Evolutionary conservation across 2,888 invertebrate species (phyloP).

Genomic region (Dichetophora obliterata): DNA sequence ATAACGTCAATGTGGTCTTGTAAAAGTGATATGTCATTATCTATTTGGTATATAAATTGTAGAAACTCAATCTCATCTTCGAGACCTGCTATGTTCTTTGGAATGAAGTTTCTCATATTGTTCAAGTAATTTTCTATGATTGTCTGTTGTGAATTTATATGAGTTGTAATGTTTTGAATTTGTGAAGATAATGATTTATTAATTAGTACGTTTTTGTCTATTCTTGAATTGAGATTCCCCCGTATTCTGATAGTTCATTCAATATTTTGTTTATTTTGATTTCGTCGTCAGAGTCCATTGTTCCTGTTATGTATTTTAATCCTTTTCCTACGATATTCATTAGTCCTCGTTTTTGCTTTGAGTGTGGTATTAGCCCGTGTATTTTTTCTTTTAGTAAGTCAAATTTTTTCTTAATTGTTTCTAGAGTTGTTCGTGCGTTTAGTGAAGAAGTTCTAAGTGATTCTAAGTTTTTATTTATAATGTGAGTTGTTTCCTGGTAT

Average conservation of each 20-base stretch:
- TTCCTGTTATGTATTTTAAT: constrained; percentile 43
- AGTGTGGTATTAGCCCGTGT: constrained; percentile 27
- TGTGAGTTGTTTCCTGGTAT: no score
- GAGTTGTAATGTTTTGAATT: constrained; percentile 46
- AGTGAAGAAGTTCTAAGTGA: not conserved
- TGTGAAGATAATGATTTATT: constrained; percentile 38
- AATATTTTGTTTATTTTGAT: constrained; percentile 35
- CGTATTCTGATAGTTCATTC: constrained; percentile 18
- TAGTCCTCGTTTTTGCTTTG: constrained; percentile 39
- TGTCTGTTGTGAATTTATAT: constrained; percentile 46
- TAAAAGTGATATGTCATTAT: constrained; percentile 43
- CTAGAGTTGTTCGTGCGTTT: not conserved
- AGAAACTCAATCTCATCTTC: constrained; percentile 48
- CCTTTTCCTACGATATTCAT: constrained; percentile 42
- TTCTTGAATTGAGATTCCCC: no score
- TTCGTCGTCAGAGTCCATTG: constrained; percentile 46
- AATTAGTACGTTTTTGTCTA: constrained; percentile 30
- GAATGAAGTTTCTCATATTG: constrained; percentile 35
- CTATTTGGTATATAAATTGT: constrained; percentile 45
- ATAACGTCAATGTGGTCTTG: constrained; percentile 42
- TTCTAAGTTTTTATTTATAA: constrained; percentile 15
- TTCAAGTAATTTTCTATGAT: constrained; percentile 46
- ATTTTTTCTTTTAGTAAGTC: no score
- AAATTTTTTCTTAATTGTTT: no score
- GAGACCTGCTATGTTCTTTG: constrained; percentile 42